Percentiles rank a stretch among this genome's conserved stretches.
Evolutionary conservation across 2,797 vertebrate species (phyloP).

Genomic region (Hemibagrus guttatus): DNA sequence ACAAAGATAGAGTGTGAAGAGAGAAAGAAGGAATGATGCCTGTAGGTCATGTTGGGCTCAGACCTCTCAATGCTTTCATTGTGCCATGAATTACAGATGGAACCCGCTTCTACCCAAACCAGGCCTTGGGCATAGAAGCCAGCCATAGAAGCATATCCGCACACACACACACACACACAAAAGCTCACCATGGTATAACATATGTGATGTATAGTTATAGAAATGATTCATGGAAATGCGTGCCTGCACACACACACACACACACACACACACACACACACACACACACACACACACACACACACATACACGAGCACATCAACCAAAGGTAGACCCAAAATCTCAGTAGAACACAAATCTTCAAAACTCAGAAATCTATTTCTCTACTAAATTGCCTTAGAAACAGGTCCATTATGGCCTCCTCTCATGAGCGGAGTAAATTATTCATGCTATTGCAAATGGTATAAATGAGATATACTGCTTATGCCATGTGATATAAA

Average conservation of each 20-base stretch:
- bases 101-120: constrained; percentile 26
- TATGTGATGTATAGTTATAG: background rate
- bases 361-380: constrained; percentile 33
- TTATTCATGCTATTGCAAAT: constrained; percentile 67
- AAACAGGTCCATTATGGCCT: constrained; percentile 46
- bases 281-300: background rate
- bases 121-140: constrained; percentile 30
- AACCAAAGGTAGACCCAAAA: constrained; percentile 5
- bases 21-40: constrained; percentile 11
- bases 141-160: background rate
- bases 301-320: background rate
- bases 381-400: constrained; percentile 10
- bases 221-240: background rate
- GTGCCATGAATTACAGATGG: constrained; percentile 54
- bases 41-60: constrained; percentile 40
- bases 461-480: constrained; percentile 65
- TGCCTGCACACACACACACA: background rate
- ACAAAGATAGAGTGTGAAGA: constrained; percentile 30
- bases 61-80: constrained; percentile 37
- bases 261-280: too few relatives aligned
- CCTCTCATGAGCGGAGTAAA: constrained; percentile 56
- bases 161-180: background rate
- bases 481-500: constrained; percentile 41
- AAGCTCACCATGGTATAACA: background rate
- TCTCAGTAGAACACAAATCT: constrained; percentile 19